A percentile compares a stretch with the other conserved stretches of the same genome.
phyloP scores from a whole-genome alignment of 1,140 invertebrate species.

The Myzus persicae region DNA sequence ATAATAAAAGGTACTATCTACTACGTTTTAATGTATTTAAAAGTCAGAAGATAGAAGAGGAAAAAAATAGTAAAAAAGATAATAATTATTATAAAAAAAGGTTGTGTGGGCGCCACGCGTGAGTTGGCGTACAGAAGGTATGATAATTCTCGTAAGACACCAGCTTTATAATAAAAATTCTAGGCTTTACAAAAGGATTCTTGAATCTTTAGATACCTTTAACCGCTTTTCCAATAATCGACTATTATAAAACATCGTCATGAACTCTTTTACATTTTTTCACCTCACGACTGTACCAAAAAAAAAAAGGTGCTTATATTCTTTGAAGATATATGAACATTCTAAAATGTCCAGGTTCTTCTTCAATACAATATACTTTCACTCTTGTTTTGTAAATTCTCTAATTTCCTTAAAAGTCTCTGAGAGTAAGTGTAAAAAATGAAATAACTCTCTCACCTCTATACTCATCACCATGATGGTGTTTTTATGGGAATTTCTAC shows the following conservation, averaged over 20 bases:
- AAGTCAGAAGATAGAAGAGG: no score
- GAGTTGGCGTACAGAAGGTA: no score
- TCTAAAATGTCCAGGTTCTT: neutral
- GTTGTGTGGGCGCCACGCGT: no score
- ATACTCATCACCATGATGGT: neutral
- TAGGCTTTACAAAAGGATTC: neutral
- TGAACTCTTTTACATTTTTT: neutral
- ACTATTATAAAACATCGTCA: neutral
- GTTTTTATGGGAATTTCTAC: conserved; percentile 26
- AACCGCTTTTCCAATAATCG: neutral
- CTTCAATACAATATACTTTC: neutral
- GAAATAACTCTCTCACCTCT: neutral
- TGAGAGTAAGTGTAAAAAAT: neutral
- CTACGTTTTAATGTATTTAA: no score
- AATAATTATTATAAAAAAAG: no score
- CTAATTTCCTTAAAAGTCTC: neutral
- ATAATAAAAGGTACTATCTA: no score
- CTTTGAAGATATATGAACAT: neutral
- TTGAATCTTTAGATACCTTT: neutral
- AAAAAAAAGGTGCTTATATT: neutral
- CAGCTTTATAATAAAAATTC: neutral
- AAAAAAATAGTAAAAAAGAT: no score
- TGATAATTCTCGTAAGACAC: no score
- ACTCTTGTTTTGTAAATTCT: neutral
- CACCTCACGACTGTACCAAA: neutral